Evolutionary conservation across 2,113 vertebrate species (phyloP).

Genomic region (Poeciliopsis turrubarensis): DNA sequence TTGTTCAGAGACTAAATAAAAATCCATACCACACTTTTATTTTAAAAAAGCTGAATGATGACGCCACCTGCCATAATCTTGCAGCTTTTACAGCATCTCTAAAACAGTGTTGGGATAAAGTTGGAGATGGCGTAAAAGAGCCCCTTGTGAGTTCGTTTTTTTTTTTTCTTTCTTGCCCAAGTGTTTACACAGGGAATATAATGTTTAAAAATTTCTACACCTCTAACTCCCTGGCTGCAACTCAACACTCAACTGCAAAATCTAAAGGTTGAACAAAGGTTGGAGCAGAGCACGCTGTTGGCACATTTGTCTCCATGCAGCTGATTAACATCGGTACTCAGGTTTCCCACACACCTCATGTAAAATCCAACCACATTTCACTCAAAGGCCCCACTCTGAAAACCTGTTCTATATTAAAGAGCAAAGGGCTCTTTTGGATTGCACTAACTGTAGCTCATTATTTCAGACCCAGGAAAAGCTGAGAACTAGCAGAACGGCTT

Average conservation of each 20-base stretch:
- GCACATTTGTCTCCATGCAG: constrained; percentile 41
- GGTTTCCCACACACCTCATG: constrained; percentile 26
- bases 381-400: constrained; percentile 29
- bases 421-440: constrained; percentile 45
- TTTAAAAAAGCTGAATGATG: no score
- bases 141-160: not conserved
- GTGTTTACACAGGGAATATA: not conserved
- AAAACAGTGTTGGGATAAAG: not conserved
- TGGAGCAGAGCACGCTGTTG: constrained; percentile 1
- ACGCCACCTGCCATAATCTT: not conserved
- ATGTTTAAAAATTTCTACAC: not conserved
- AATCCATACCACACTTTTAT: no score
- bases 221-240: not conserved
- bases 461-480: constrained; percentile 43
- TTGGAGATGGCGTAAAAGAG: not conserved
- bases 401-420: constrained; percentile 69
- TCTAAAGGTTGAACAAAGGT: not conserved
- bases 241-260: constrained; percentile 16
- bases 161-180: no score
- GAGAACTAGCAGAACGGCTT: constrained; percentile 30
- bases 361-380: constrained; percentile 45
- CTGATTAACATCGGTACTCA: constrained; percentile 50
- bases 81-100: not conserved
- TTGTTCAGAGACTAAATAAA: no score
- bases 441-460: constrained; percentile 42